Evolutionary conservation across 2,113 vertebrate species (phyloP), one percentile per base, ranked within the genome.

Genomic region (Athene cunicularia): DNA sequence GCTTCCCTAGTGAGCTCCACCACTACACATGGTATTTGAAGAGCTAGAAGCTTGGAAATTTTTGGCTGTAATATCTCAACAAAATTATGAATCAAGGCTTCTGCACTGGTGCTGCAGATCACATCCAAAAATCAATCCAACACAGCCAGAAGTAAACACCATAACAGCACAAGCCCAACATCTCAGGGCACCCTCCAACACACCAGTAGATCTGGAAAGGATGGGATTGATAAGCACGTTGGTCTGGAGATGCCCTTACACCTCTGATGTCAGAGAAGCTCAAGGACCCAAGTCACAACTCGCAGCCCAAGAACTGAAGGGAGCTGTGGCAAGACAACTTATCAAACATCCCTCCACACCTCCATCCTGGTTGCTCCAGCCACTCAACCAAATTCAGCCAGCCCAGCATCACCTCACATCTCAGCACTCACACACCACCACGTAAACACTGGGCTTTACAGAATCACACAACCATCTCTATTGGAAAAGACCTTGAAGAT

Each of bases 371-470:
- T 56, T 14, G 43, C 17, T 28, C 18, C 8, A 6, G 28, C 11
- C 60, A 41, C 67, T 4, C 39, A 2, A 22, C 39, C 53, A 17
- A 33, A 28, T 1, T 5, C 39, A 35, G 55, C 12, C 50, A 58
- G 35, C 33, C 47, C 59, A 55, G 52, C 72, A 33, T 5, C 58
- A 10, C 59, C 53, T 30, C 9, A 12, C 28, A 19, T 50, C 76
- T 71, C 4, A 33, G 35, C n/a, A 10, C 19, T 22, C 8, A 0
- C 58, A 52, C 2, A 0, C 3, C 3, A 0, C 26, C 2, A 1
- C 14, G 13, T 4, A 8, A 55, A 37, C 77, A 12, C 37, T 0
- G 0, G 33, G 50, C 35, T 71, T 11, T 39, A 12, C 39, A 39
- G 39, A 39, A 39, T 39, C 39, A 39, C 39, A 39, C 9, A 39